Evolutionary conservation across 2,888 invertebrate species (phyloP).

Genomic region (Andrena bucephala): DNA sequence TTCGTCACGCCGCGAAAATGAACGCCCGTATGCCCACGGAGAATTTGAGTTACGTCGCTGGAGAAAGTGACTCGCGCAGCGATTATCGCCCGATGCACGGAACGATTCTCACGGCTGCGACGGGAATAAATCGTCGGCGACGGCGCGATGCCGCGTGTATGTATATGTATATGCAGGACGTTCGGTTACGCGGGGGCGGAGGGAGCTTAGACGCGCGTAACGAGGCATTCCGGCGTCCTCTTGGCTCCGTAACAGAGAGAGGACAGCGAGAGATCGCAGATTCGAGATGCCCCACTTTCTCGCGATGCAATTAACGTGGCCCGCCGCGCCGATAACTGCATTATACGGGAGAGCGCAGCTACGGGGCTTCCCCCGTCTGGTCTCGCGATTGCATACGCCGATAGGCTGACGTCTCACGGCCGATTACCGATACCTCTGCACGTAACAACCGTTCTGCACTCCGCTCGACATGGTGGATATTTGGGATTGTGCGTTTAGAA

Average conservation of each 20-base stretch:
- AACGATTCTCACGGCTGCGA: conserved; percentile 58
- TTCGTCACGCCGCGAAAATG: conserved; percentile 37
- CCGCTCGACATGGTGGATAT: background rate
- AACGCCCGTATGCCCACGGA: conserved; percentile 36
- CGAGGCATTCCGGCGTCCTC: conserved; percentile 19
- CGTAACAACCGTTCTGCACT: conserved; percentile 38
- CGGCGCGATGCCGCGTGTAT: background rate
- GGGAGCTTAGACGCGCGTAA: conserved; percentile 33
- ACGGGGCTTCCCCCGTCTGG: conserved; percentile 68
- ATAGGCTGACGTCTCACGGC: conserved; percentile 56
- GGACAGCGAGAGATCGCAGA: conserved; percentile 58
- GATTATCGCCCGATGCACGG: conserved; percentile 52
- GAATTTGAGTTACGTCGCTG: conserved; percentile 56
- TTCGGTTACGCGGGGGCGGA: conserved; percentile 14
- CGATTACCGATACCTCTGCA: conserved; percentile 37
- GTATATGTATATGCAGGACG: background rate
- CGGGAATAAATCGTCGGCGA: conserved; percentile 53
- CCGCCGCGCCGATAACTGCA: conserved; percentile 70
- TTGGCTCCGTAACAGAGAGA: conserved; percentile 15
- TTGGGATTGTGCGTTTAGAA: conserved; percentile 10
- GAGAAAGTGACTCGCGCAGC: conserved; percentile 54
- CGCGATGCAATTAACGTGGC: conserved; percentile 68
- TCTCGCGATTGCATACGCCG: conserved; percentile 59
- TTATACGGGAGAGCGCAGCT: conserved; percentile 63
- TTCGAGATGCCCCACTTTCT: conserved; percentile 69